Conservation (phyloP, 2,797 vertebrate species). For the Halcyon badia region DNA sequence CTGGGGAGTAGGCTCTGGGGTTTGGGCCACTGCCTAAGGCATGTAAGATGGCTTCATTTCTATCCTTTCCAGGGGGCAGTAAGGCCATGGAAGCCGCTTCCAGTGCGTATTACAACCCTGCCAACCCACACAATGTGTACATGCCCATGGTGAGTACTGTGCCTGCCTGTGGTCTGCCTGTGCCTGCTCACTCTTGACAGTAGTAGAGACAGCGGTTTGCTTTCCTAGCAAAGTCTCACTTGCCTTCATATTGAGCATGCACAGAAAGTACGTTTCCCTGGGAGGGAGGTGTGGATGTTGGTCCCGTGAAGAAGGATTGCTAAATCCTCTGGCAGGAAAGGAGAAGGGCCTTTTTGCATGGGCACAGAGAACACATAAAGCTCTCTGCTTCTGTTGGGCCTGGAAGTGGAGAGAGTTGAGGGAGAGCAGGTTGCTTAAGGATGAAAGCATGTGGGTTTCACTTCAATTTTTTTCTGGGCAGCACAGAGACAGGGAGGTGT, state of each 20-base stretch:
- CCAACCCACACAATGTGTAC: conserved; percentile 92
- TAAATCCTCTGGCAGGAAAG: background rate
- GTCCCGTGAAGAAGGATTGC: background rate
- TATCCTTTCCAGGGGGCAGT: conserved; percentile 74
- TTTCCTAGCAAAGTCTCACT: background rate
- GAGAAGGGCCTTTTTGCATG: background rate
- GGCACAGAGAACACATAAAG: background rate
- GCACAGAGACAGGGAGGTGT: background rate
- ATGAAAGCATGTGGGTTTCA: background rate
- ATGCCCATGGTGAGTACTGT: conserved; percentile 88
- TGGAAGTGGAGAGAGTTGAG: background rate
- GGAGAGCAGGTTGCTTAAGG: background rate
- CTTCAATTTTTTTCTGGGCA: background rate
- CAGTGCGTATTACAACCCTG: conserved; percentile 91
- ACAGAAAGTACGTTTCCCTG: background rate
- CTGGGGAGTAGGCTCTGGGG: background rate
- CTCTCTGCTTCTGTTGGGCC: background rate
- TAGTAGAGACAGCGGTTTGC: background rate
- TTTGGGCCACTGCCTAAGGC: background rate
- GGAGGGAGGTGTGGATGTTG: background rate
- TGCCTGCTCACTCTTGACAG: background rate
- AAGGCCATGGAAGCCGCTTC: conserved; percentile 90
- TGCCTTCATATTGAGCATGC: background rate
- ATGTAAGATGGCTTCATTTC: background rate
- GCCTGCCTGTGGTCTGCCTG: background rate